These are phyloP conservation scores for Nycteola revayana DNA, from an alignment of 2,888 invertebrate species.

Conservation along the genomic window DNA sequence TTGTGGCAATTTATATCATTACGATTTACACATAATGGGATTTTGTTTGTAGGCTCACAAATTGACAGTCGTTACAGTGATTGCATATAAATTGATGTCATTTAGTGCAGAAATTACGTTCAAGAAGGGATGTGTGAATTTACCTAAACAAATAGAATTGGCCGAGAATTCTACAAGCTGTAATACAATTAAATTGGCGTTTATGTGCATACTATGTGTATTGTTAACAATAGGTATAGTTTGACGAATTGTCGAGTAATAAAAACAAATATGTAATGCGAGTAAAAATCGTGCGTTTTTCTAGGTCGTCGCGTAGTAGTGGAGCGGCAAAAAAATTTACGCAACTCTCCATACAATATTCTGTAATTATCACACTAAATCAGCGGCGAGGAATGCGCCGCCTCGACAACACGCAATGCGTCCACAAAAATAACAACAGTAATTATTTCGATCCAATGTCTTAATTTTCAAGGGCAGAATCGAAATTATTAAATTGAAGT, in stretches of 20 bases:
- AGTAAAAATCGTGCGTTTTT: slow-evolving; percentile 49
- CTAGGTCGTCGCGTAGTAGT: slow-evolving; percentile 49
- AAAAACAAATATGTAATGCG: slow-evolving; percentile 34
- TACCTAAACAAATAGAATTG: slow-evolving; percentile 7
- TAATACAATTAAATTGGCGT: no score
- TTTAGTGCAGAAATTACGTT: slow-evolving; percentile 44
- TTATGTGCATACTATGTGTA: no score
- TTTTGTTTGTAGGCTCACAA: slow-evolving; percentile 50
- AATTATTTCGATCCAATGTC: slow-evolving; percentile 57
- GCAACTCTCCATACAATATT: slow-evolving; percentile 54
- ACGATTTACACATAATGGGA: slow-evolving; percentile 58
- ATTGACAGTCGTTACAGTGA: slow-evolving; percentile 53
- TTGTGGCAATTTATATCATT: slow-evolving; percentile 62
- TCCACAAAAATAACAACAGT: slow-evolving; percentile 48
- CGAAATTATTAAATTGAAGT: slow-evolving; percentile 35
- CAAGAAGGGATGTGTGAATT: slow-evolving; percentile 26
- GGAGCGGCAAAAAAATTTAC: slow-evolving; percentile 44
- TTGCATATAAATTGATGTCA: slow-evolving; percentile 65
- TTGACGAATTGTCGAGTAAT: slow-evolving; percentile 15
- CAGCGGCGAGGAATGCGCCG: slow-evolving; percentile 43
- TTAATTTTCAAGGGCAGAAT: slow-evolving; percentile 59
- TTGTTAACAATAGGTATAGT: no score
- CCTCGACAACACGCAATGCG: slow-evolving; percentile 51
- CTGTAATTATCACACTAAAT: slow-evolving; percentile 61
- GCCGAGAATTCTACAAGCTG: no score